Conservation (phyloP, 1,140 invertebrate genomes). For the Pachypsylla venusta region DNA sequence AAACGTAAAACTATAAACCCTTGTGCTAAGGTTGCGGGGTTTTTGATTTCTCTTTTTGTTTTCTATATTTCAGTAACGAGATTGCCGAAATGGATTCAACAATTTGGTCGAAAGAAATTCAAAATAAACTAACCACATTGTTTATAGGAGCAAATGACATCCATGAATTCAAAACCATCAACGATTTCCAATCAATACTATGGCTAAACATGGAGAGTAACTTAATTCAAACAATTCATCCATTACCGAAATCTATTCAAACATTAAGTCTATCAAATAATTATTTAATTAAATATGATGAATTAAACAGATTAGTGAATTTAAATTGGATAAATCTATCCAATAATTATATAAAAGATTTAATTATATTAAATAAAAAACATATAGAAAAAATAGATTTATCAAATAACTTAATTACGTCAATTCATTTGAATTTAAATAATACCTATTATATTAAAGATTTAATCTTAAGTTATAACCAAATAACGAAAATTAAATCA, state of each 20-base stretch:
- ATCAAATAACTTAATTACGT: constrained; percentile 61
- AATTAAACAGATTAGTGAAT: not conserved
- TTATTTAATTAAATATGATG: not conserved
- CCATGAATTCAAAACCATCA: not conserved
- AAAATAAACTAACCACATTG: constrained; percentile 3
- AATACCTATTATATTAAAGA: constrained; percentile 54
- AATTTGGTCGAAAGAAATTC: not conserved
- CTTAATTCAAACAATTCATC: not conserved
- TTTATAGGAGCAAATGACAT: not conserved
- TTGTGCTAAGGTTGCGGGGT: no score
- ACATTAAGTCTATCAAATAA: not conserved
- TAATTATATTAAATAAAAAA: constrained; percentile 24
- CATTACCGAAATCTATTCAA: not conserved
- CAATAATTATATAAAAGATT: constrained; percentile 4
- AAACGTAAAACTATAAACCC: no score
- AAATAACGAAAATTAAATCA: constrained; percentile 43
- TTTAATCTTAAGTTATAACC: constrained; percentile 63
- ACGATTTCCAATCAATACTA: not conserved
- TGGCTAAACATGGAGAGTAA: not conserved
- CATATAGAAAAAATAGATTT: constrained; percentile 63
- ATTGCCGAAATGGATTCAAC: not conserved
- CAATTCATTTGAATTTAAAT: constrained; percentile 43
- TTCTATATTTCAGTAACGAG: constrained; percentile 1
- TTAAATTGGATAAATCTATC: not conserved
- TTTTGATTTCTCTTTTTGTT: no score